phyloP scores from a whole-genome alignment of 2,797 vertebrate species.

The Acropternis orthonyx region DNA sequence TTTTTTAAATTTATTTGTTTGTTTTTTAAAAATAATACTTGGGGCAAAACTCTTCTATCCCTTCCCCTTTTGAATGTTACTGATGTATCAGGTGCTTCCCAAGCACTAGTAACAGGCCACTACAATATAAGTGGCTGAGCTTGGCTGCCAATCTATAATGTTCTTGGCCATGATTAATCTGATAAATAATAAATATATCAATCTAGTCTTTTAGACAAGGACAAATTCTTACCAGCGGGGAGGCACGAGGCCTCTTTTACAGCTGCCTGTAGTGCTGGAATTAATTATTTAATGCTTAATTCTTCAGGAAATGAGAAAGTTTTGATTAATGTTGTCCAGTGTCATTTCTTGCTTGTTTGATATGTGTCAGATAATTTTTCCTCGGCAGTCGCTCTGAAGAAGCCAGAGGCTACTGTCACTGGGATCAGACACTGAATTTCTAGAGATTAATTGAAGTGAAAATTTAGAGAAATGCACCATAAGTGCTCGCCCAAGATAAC shows the following conservation, averaged over 20 bases:
- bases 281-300: slow-evolving; percentile 99
- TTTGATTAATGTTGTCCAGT: slow-evolving; percentile 98
- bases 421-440: slow-evolving; percentile 89
- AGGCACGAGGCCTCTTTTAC: slow-evolving; percentile 91
- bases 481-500: slow-evolving; percentile 80
- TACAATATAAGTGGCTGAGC: slow-evolving; percentile 77
- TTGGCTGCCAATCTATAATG: slow-evolving; percentile 87
- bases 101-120: slow-evolving; percentile 68
- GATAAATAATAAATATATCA: slow-evolving; percentile 99
- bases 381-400: slow-evolving; percentile 78
- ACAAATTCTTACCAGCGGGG: slow-evolving; percentile 99
- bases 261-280: slow-evolving; percentile 92
- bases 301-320: slow-evolving; percentile 97
- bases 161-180: slow-evolving; percentile 98
- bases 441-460: slow-evolving; percentile 92
- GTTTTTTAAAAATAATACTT: slow-evolving; percentile 8
- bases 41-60: slow-evolving; percentile 54
- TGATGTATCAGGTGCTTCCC: slow-evolving; percentile 58
- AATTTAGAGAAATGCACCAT: slow-evolving; percentile 82
- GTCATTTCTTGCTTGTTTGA: slow-evolving; percentile 94
- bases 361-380: slow-evolving; percentile 93
- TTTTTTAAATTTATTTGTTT: neutral
- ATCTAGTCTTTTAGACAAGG: slow-evolving; percentile 99
- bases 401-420: slow-evolving; percentile 92
- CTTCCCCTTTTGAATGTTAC: slow-evolving; percentile 42